Base-by-base conservation (phyloP, 2,113 vertebrate species). In the Saccopteryx leptura region DNA sequence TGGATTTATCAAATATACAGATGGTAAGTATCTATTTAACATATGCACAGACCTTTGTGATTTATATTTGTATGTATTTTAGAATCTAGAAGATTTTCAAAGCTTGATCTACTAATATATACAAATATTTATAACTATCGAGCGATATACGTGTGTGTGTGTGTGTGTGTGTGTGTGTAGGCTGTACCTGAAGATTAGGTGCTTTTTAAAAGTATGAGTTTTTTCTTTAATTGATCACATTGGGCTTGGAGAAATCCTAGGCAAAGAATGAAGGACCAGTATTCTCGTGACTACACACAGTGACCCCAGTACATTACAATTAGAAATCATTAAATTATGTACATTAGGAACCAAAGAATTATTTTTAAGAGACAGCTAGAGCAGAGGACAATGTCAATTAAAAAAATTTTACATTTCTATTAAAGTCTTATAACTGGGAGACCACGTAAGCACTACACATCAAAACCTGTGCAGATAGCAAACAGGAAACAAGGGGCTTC, bases 11-110 rank as follows among this genome's bases (percentile, higher is more conserved):
- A 11, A 78, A 98, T 0, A 99, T 96, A 46, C 98, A 99, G 93
- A 99, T 99, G 98, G 99, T 99, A 96, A 78, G 99, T 97, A 26
- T 69, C 60, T 58, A 3, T 33, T 52, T 48, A 19, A 13, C 48
- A 8, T 13, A 17, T 82, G 26, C n/a, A 17, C n/a, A 31, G 2
- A 39, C 63, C 31, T 23, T 46, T n/a, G 48, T 56, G n/a, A 28
- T 52, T 60, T 26, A 19, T 10, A 48, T 65, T 52, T 78, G 2
- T 17, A 12, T 26, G 48, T 82, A 56, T 63, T 56, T 65, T 83
- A 72, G 58, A 76, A 50, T 52, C 39, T 50, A 75, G 28, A 33
- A n/a, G 72, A 39, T 76, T 63, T 76, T 76, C 65, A 65, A 76
- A 88, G 60, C 14, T 31, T 76, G 19, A 65, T 46, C 61, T 63